These are phyloP conservation scores for Limnephilus marmoratus DNA, from an alignment of 2,888 invertebrate genomes.

Conservation along the genomic window DNA sequence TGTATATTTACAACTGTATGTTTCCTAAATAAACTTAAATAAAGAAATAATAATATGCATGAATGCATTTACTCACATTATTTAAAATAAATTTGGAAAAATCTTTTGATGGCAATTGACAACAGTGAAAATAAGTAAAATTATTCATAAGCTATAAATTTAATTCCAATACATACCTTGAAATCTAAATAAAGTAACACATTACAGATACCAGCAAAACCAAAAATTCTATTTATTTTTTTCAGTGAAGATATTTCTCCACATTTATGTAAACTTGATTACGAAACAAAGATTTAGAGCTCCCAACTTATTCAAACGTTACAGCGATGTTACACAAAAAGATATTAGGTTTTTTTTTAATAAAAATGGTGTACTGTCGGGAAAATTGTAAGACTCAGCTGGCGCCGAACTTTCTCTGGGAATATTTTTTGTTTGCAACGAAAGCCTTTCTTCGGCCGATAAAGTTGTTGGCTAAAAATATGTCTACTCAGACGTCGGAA, in stretches of 20 bases:
- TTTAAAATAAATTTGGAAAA: too few species aligned
- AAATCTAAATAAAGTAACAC: background rate
- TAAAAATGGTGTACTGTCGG: slow-evolving; percentile 7
- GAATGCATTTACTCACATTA: too few species aligned
- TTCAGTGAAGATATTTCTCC: background rate
- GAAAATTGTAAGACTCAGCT: slow-evolving; percentile 21
- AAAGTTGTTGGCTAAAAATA: slow-evolving; percentile 41
- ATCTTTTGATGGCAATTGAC: background rate
- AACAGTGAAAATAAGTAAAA: background rate
- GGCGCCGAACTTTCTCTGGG: slow-evolving; percentile 6
- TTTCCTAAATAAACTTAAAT: too few species aligned
- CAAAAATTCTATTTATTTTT: background rate
- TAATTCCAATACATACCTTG: background rate
- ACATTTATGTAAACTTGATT: background rate
- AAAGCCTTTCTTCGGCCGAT: slow-evolving; percentile 35
- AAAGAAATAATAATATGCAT: too few species aligned
- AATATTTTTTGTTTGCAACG: slow-evolving; percentile 39
- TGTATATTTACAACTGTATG: too few species aligned
- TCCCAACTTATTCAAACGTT: background rate
- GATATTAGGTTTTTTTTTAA: background rate
- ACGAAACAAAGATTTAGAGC: background rate
- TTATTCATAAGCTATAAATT: background rate
- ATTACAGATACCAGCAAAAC: background rate
- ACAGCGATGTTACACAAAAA: background rate
- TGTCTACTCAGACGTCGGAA: slow-evolving; percentile 38